Evolutionary conservation across 2,113 vertebrate genomes (phyloP).

Genomic region (Odocoileus hemionus): DNA sequence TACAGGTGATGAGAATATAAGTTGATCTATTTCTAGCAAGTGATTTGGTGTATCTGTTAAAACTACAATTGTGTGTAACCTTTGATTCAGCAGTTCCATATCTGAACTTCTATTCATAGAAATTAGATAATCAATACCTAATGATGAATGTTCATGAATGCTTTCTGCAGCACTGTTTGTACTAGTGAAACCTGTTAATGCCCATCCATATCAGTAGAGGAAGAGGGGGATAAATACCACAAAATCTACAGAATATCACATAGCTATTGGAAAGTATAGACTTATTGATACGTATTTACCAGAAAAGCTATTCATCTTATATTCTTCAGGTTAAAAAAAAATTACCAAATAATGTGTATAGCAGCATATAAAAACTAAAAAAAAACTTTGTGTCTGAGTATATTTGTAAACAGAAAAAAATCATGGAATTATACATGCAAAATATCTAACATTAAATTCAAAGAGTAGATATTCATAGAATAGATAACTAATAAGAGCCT

Average conservation of each 20-base stretch:
- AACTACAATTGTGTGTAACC: neutral
- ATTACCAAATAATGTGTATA: neutral
- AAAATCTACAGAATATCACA: neutral
- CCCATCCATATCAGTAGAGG: neutral
- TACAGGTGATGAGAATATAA: neutral
- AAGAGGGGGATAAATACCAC: neutral
- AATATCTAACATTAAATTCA: neutral
- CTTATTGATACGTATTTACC: neutral
- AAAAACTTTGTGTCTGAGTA: neutral
- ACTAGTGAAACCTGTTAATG: neutral
- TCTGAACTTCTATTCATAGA: neutral
- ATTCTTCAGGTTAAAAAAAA: neutral
- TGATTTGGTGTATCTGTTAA: neutral
- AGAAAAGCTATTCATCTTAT: neutral
- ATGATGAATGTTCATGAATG: neutral
- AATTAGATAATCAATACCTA: neutral
- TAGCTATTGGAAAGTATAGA: neutral
- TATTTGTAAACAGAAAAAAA: neutral
- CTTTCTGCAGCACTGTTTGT: neutral
- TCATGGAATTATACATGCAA: neutral
- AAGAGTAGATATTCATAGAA: neutral
- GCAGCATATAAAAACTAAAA: neutral
- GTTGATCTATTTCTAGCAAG: neutral
- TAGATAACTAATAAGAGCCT: neutral
- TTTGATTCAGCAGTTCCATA: neutral